A percentile compares a stretch with the other conserved stretches of the same genome.
phyloP scores from a whole-genome alignment of 2,888 invertebrate species.

The Deroplatys truncata region DNA sequence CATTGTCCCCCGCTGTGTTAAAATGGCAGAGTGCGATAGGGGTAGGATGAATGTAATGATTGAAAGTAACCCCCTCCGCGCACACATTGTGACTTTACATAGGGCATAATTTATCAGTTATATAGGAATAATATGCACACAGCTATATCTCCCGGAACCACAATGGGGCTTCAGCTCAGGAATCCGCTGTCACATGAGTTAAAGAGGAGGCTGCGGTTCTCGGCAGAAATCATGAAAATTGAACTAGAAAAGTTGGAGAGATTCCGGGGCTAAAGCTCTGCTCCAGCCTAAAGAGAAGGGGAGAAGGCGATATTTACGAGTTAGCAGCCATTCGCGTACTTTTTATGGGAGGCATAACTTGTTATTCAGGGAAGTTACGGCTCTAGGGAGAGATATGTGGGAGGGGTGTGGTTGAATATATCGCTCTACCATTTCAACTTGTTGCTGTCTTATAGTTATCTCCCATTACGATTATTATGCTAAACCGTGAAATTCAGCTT shows the following conservation, averaged over 20 bases:
- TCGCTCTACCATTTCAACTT: background rate
- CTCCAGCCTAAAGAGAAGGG: background rate
- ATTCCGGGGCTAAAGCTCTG: background rate
- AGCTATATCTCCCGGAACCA: background rate
- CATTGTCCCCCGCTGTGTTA: background rate
- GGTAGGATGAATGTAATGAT: background rate
- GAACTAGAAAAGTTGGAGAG: background rate
- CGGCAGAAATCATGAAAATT: background rate
- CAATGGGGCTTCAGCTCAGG: background rate
- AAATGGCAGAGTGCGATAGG: background rate
- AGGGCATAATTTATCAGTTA: background rate
- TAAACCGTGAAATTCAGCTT: background rate
- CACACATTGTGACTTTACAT: background rate
- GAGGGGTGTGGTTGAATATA: background rate
- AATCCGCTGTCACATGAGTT: background rate
- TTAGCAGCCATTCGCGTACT: background rate
- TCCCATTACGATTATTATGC: background rate
- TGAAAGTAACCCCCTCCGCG: background rate
- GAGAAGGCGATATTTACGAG: background rate
- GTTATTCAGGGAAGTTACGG: background rate
- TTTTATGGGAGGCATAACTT: background rate
- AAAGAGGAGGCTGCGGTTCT: background rate
- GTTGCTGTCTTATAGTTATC: background rate
- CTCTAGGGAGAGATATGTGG: background rate
- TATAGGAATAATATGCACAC: background rate